Evolutionary conservation across 2,888 invertebrate species (phyloP), one percentile per base, ranked within the genome.

Genomic region (Drosophila leonis): DNA sequence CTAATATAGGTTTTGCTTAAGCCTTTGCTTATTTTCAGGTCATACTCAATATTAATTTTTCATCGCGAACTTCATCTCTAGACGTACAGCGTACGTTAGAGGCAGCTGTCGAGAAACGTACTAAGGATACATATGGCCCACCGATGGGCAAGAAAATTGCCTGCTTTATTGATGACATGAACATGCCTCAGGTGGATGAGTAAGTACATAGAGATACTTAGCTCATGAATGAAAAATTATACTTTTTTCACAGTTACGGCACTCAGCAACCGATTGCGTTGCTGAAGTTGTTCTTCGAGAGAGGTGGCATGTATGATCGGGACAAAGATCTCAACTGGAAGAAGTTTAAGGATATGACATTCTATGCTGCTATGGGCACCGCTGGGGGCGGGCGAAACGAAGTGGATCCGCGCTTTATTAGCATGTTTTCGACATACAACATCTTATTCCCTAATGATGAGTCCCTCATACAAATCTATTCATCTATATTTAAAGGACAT

Each of bases 261-360:
- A 98, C 98, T 0, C 98, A 98, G 90, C 98, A 98, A 90, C 98
- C 98, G 0, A 97, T 98, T 80, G 98, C 98, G 0, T 93, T 98
- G 41, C 93, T 98, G n/a, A 98, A 98, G 92, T 93, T 98, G 13
- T 92, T 98, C n/a, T 95, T 98, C 73, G 98, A 98, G 93, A 95
- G 95, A 72, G 96, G 96, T 63, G 98, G 98, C 20, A 95, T 98
- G 92, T 98, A 97, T 91, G 98, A 98, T 92, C 94, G 98, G 61
- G 97, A 96, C 31, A 97, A 97, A 92, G 97, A 98, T 90, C 94
- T 98, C 7, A 97, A 95, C 92, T 98, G 98, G 98, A 98, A 97
- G 92, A 95, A 95, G 80, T 93, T 98, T 70, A 96, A 95, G 90
- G 98, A 98, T 90, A 68, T 91, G 93, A 96, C 95, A 33, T 97